Conservation (phyloP, 1,140 invertebrate genomes). For the Aphidius ervi region DNA sequence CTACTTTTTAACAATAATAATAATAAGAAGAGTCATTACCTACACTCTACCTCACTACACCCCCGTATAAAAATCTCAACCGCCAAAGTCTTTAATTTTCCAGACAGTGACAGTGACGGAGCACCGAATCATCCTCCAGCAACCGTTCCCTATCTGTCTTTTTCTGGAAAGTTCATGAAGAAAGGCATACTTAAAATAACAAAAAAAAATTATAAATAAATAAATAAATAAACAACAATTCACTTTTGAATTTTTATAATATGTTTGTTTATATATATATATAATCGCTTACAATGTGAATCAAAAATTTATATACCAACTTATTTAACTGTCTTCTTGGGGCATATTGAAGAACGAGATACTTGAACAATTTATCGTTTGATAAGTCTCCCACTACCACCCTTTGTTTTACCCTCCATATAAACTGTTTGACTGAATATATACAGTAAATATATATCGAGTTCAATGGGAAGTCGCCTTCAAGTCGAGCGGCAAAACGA, state of each 20-base stretch:
- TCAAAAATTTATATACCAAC: too few relatives aligned
- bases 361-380: slow-evolving; percentile 10
- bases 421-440: neutral
- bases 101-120: slow-evolving; percentile 21
- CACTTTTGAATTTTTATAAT: neutral
- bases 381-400: neutral
- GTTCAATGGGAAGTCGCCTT: slow-evolving; percentile 12
- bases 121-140: slow-evolving; percentile 16
- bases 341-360: slow-evolving; percentile 12
- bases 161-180: too few relatives aligned
- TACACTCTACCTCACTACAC: slow-evolving; percentile 2
- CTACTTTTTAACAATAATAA: neutral
- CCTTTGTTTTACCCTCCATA: neutral
- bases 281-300: too few relatives aligned
- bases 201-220: neutral
- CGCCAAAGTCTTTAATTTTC: slow-evolving; percentile 21
- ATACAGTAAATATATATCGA: neutral
- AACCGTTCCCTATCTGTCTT: neutral
- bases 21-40: slow-evolving; percentile 14
- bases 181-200: neutral
- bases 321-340: too few relatives aligned
- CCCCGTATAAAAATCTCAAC: slow-evolving; percentile 1
- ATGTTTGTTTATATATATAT: too few relatives aligned
- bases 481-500: slow-evolving; percentile 3
- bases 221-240: neutral